These are phyloP conservation scores for Neodiprion pinetum DNA, from an alignment of 1,140 invertebrate genomes.

Conservation along the genomic window DNA sequence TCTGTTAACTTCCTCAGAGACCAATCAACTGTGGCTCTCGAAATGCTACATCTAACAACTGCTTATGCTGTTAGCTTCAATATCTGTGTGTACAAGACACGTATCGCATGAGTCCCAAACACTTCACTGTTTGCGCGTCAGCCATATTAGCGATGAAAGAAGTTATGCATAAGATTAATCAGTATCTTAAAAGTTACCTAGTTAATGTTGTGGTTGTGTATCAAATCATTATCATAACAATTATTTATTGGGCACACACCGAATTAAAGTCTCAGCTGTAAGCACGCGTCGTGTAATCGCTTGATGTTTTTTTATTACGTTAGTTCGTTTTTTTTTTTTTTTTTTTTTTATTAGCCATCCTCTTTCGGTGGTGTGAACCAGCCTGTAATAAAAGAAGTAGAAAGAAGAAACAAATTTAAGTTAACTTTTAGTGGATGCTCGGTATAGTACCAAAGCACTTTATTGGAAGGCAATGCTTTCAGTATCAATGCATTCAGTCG, in stretches of 20 bases:
- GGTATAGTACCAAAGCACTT: too few species aligned
- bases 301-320: constrained; percentile 21
- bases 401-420: constrained; percentile 23
- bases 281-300: constrained; percentile 45
- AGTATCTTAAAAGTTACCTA: constrained; percentile 56
- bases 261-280: constrained; percentile 59
- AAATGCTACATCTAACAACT: constrained; percentile 1
- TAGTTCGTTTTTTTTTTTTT: constrained; percentile 25
- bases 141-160: constrained; percentile 42
- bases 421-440: neutral
- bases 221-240: constrained; percentile 61
- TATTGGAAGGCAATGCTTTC: too few species aligned
- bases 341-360: constrained; percentile 74
- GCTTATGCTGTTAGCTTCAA: neutral
- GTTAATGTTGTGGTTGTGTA: constrained; percentile 59
- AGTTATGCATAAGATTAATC: constrained; percentile 55
- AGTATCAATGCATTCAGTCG: too few species aligned
- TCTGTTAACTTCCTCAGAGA: neutral
- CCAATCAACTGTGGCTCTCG: neutral
- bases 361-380: constrained; percentile 89
- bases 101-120: neutral
- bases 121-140: constrained; percentile 2
- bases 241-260: constrained; percentile 58
- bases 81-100: constrained; percentile 5
- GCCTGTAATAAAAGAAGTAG: constrained; percentile 64